Base-by-base conservation (phyloP, 2,113 vertebrate species). In the Caretta caretta region DNA sequence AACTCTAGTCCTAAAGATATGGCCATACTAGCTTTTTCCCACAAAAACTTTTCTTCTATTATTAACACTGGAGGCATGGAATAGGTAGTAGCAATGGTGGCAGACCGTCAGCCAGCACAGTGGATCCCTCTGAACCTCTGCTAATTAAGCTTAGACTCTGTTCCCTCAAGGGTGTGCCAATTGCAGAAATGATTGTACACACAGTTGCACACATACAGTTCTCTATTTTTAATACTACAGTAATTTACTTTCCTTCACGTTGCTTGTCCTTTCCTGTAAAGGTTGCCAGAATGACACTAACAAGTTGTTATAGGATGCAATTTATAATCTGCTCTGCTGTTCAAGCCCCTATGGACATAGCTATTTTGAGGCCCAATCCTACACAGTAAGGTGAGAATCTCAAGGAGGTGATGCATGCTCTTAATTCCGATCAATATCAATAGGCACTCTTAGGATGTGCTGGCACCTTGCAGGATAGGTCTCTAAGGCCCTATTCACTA, bases 371-470 rank as follows among this genome's bases (percentile, higher is more conserved):
- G 57, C 27, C 93, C 87, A 80, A 38, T 38, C 65, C 31, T 72
- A 38, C n/a, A 38, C 38, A 9, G 35, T 72, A 75, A 75, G 13
- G 59, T 16, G 35, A 42, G 69, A 75, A 3, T 75, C 69, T 75
- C 17, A 38, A 42, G 53, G 69, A 42, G 69, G n/a, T 42, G 69
- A 38, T 72, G 20, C 19, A 25, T 42, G 80, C 53, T 49, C 90
- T 42, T 90, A 90, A 91, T 80, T 93, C 84, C 38, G 65, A 79
- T n/a, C 29, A 90, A 89, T 54, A 81, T 35, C 35, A 87, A 89
- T 54, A 81, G 91, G 9, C 16, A 50, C n/a, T 89, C 54, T 89
- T 85, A 80, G 76, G 87, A 69, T 69, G 51, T 1, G 1, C 8
- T 84, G 14, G 24, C 76, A 49, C 13, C 11, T 38, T 29, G 42